Evolutionary conservation across 1,140 invertebrate species (phyloP).

Genomic region (Hermetia illucens): DNA sequence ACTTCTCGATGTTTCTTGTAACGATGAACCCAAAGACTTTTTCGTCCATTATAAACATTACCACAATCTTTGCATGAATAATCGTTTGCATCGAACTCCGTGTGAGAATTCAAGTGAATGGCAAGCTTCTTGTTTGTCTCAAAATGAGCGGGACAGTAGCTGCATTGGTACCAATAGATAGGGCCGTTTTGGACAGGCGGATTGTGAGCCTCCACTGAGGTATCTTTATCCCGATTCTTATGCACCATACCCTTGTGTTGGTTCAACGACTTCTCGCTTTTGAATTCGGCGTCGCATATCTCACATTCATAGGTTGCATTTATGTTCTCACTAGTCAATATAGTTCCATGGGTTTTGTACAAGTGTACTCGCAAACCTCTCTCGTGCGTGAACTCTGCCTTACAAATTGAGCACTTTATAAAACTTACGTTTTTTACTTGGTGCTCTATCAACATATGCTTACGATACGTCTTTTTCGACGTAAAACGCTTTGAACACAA

Average conservation of each 20-base stretch:
- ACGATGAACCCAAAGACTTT: slow-evolving; percentile 30
- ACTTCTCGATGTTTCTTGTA: slow-evolving; percentile 30
- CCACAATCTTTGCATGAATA: slow-evolving; percentile 31
- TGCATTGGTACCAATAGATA: slow-evolving; percentile 29
- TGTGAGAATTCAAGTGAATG: slow-evolving; percentile 29
- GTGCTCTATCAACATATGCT: slow-evolving; percentile 29
- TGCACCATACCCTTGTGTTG: slow-evolving; percentile 21
- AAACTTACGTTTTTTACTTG: slow-evolving; percentile 29
- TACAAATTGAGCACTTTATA: slow-evolving; percentile 28
- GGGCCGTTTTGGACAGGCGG: neutral
- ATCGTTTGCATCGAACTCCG: slow-evolving; percentile 28
- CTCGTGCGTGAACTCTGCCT: slow-evolving; percentile 28
- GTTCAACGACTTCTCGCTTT: slow-evolving; percentile 18
- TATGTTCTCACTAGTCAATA: slow-evolving; percentile 25
- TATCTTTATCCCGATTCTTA: slow-evolving; percentile 3
- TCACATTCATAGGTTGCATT: slow-evolving; percentile 27
- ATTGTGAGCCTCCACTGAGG: slow-evolving; percentile 8
- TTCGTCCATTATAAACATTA: slow-evolving; percentile 28
- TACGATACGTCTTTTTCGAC: slow-evolving; percentile 27
- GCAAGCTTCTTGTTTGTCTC: slow-evolving; percentile 30
- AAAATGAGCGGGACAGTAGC: slow-evolving; percentile 28
- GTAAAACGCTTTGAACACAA: slow-evolving; percentile 27
- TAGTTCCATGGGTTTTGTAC: slow-evolving; percentile 25
- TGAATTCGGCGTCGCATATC: slow-evolving; percentile 27
- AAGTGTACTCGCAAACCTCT: slow-evolving; percentile 30